Evolutionary conservation across 2,113 vertebrate genomes (phyloP).

Genomic region (Ursus arctos): DNA sequence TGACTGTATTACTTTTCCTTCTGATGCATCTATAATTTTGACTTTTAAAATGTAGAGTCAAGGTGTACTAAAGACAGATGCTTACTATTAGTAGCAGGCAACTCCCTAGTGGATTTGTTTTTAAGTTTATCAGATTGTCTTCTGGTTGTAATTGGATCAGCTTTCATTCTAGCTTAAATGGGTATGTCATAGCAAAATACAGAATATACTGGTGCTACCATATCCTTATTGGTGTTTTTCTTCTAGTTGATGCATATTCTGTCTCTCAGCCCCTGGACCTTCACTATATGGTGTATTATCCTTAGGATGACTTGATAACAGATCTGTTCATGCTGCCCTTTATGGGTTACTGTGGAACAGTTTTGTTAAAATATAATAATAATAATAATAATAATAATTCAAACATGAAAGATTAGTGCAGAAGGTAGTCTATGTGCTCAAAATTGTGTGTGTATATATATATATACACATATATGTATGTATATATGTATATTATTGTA

Average conservation of each 20-base stretch:
- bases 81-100: background rate
- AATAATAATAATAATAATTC: background rate
- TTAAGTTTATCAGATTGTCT: background rate
- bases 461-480: background rate
- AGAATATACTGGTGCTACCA: background rate
- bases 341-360: background rate
- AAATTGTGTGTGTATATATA: background rate
- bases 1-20: background rate
- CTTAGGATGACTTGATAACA: background rate
- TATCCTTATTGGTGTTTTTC: background rate
- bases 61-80: background rate
- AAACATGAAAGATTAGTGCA: background rate
- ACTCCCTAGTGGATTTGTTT: constrained; percentile 30
- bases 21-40: background rate
- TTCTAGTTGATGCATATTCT: background rate
- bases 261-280: background rate
- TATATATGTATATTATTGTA: background rate
- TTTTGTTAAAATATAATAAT: background rate
- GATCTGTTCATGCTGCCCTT: background rate
- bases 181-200: background rate
- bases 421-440: background rate
- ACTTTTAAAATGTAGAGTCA: background rate
- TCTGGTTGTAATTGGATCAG: background rate
- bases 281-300: background rate
- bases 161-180: constrained; percentile 64